These are phyloP conservation scores for Philypnodon macrostomus DNA, from an alignment of 2,797 vertebrate genomes.

Conservation along the genomic window DNA sequence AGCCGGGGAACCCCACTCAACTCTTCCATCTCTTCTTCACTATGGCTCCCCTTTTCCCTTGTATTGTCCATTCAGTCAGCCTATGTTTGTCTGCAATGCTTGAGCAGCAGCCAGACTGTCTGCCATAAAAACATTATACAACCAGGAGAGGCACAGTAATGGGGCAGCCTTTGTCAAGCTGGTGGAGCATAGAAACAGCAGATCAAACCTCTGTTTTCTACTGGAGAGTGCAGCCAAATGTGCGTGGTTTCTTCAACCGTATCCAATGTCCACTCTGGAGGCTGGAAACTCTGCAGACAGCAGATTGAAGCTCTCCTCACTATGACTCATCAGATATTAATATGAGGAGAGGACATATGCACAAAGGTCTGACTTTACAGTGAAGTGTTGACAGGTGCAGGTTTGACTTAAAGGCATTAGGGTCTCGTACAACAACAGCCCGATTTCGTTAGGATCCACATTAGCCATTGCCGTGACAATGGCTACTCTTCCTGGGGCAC, in stretches of 20 bases:
- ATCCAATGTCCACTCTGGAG: slow-evolving; percentile 49
- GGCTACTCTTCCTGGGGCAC: too few species aligned
- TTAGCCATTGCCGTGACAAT: too few species aligned
- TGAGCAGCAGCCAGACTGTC: slow-evolving; percentile 53
- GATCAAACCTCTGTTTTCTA: slow-evolving; percentile 54
- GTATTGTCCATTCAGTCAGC: slow-evolving; percentile 40
- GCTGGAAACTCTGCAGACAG: slow-evolving; percentile 48
- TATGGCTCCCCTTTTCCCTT: slow-evolving; percentile 16
- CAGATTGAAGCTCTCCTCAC: slow-evolving; percentile 30
- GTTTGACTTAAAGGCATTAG: slow-evolving; percentile 1
- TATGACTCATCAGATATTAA: slow-evolving; percentile 51
- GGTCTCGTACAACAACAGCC: slow-evolving; percentile 8
- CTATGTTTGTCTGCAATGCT: slow-evolving; percentile 60
- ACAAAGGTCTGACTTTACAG: not conserved
- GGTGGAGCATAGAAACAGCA: slow-evolving; percentile 63
- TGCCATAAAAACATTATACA: slow-evolving; percentile 67
- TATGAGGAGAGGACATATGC: slow-evolving; percentile 18
- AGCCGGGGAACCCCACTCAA: slow-evolving; percentile 77
- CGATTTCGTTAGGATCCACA: too few species aligned
- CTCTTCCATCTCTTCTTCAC: slow-evolving; percentile 48
- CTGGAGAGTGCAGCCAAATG: slow-evolving; percentile 41
- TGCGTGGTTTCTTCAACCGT: slow-evolving; percentile 35
- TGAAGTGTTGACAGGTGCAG: not conserved
- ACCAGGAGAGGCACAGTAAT: slow-evolving; percentile 54
- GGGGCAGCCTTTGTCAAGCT: slow-evolving; percentile 61